Evolutionary conservation across 2,113 vertebrate species (phyloP).

Genomic region (Urocolius indicus): DNA sequence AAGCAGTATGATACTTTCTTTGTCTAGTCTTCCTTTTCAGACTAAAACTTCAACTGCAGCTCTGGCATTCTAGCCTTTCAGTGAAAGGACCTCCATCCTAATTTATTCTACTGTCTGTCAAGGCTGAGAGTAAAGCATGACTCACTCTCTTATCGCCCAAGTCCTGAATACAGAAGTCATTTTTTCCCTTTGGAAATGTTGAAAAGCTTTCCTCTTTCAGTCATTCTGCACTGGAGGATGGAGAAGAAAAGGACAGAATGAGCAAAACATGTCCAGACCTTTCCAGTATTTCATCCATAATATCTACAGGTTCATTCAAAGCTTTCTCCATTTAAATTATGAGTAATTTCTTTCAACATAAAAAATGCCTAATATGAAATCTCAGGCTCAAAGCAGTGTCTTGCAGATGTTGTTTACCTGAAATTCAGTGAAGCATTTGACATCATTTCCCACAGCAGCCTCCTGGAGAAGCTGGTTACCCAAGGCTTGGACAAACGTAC

Average conservation of each 20-base stretch:
- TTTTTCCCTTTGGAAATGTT: background rate
- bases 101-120: background rate
- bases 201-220: background rate
- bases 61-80: background rate
- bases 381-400: background rate
- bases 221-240: background rate
- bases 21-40: background rate
- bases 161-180: background rate
- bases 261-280: background rate
- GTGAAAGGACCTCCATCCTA: background rate
- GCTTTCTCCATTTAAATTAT: background rate
- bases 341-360: background rate
- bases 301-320: background rate
- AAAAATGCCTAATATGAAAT: background rate
- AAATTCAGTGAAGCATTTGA: background rate
- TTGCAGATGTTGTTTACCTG: background rate
- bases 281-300: background rate
- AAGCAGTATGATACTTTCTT: background rate
- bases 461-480: background rate
- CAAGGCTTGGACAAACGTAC: rapidly evolving
- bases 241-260: background rate
- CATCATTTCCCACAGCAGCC: background rate
- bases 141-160: background rate
- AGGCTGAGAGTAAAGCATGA: background rate
- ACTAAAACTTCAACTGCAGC: background rate